Base-by-base conservation (phyloP, 2,113 vertebrate species). In the Capreolus pygargus region DNA sequence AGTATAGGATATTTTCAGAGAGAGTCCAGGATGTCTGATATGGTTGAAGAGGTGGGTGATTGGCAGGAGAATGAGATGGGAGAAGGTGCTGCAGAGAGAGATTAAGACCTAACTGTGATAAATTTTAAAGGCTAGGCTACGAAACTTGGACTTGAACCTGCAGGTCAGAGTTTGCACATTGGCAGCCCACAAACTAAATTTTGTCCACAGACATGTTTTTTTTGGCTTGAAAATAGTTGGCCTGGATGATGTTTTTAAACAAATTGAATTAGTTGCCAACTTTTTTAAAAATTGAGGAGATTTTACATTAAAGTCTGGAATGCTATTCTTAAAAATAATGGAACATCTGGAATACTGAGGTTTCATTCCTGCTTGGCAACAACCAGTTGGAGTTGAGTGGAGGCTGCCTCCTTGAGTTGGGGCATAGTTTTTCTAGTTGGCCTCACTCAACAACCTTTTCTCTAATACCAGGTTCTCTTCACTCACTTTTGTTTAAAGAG, bases 261-360 rank as follows among this genome's bases (percentile, higher is more conserved):
- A 19, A 79, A 87, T 4, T 92, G 55, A 86, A 92, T 76, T 83
- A 89, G 16, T 54, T 94, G 47, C 52, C 78, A 93, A 81, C 30
- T 78, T 91, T 91, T 36, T 13, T 1, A 45, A 91, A 93, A 93
- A 74, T 67, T 57, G 5, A 64, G 7, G 33, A 57, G n/a, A 82
- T 85, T 96, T 55, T 64, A 90, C 43, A 88, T 90, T 92, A 92
- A 94, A 97, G 33, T 96, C 21, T 86, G 54, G 33, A 97, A 94
- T 91, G 13, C 6, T 95, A 25, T 54, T 97, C 39, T 96, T 95
- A 43, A 95, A 94, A 86, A 82, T 94, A 94, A 90, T 88, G 13
- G 43, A 60, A 79, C 7, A 91, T 90, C 81, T 92, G 64, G 27
- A 94, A 92, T 61, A 92, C 12, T 82, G 30, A 95, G n/a, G 7